These are phyloP conservation scores for Linnaemya tessellans DNA, from an alignment of 2,888 invertebrate genomes.

Conservation along the genomic window DNA sequence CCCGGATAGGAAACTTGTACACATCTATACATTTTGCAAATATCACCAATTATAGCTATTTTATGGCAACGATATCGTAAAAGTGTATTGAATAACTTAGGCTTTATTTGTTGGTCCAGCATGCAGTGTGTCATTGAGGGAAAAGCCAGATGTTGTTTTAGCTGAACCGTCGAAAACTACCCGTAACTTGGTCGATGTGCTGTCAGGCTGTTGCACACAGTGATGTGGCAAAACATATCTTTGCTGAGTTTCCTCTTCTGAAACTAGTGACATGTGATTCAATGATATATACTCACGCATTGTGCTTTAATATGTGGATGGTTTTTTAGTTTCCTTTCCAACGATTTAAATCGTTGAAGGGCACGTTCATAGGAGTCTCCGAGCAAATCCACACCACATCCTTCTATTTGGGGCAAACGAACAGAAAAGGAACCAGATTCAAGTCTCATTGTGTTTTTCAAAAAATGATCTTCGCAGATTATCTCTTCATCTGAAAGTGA, in stretches of 20 bases:
- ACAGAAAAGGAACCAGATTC: slow-evolving; percentile 14
- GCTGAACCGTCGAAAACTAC: slow-evolving; percentile 47
- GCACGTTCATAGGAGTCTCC: slow-evolving; percentile 47
- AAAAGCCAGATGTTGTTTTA: slow-evolving; percentile 43
- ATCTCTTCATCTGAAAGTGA: slow-evolving; percentile 23
- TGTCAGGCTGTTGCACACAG: slow-evolving; percentile 7
- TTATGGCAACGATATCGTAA: too few species aligned
- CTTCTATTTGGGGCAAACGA: slow-evolving; percentile 15
- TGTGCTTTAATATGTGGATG: slow-evolving; percentile 21
- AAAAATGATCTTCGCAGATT: slow-evolving; percentile 41
- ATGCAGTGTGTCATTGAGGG: slow-evolving; percentile 28
- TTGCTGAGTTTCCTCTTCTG: not conserved
- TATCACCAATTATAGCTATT: too few species aligned
- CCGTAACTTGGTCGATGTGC: not conserved
- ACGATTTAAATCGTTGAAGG: slow-evolving; percentile 23
- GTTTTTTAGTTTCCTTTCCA: slow-evolving; percentile 48
- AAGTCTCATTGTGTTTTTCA: slow-evolving; percentile 27
- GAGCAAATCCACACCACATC: not conserved
- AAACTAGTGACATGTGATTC: slow-evolving; percentile 5
- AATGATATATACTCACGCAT: too few species aligned
- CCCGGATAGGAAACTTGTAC: too few species aligned
- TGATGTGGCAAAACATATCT: slow-evolving; percentile 2
- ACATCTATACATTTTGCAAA: too few species aligned
- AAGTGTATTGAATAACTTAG: too few species aligned
- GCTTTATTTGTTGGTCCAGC: too few species aligned